Evolutionary conservation across 2,113 vertebrate species (phyloP), one percentile per base, ranked within the genome.

Genomic region (Pogonocichla stellata): DNA sequence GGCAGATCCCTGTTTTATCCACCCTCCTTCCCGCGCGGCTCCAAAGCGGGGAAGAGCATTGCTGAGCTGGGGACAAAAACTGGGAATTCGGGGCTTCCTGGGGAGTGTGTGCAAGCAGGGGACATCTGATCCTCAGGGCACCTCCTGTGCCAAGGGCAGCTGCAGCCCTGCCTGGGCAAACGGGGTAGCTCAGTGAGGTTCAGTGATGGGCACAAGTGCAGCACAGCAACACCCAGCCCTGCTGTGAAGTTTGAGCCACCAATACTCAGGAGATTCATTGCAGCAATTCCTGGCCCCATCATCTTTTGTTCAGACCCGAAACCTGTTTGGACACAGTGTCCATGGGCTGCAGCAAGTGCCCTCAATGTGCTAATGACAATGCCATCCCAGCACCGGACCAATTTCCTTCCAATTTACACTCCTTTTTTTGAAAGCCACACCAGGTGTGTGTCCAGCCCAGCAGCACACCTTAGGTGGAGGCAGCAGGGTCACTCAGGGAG

Each of bases 1-100:
- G 19, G 79, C 74, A 71, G 61, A 34, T 25, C 19, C 1, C 0
- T 5, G 2, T 14, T 80, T 80, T 23, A 33, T 24, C 26, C 86
- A 3, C 67, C 29, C 60, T 79, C n/a, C 33, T 34, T 42, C 72
- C 78, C 4, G 2, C 47, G 2, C 2, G 2, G 4, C 58, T 73
- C 29, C 45, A 5, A 40, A 26, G 1, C 0, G 0, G 1, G 53
- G 0, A 4, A 51, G 56, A 70, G 51, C 43, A 67, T 43, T 5
- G 2, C 56, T 10, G 47, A 0, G 0, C 2, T 1, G 4, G 33
- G 29, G 36, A 50, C 16, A 89, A 34, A 66, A 73, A 12, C 0
- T 1, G 56, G 42, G 67, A 54, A n/a, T 60, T 0, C 18, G 40
- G 80, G 83, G 19, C 50, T 75, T 86, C 25, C 24, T 6, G 0